Evolutionary conservation across 2,888 invertebrate genomes (phyloP), one percentile per base, ranked within the genome.

Genomic region (Pseudococcus longispinus): DNA sequence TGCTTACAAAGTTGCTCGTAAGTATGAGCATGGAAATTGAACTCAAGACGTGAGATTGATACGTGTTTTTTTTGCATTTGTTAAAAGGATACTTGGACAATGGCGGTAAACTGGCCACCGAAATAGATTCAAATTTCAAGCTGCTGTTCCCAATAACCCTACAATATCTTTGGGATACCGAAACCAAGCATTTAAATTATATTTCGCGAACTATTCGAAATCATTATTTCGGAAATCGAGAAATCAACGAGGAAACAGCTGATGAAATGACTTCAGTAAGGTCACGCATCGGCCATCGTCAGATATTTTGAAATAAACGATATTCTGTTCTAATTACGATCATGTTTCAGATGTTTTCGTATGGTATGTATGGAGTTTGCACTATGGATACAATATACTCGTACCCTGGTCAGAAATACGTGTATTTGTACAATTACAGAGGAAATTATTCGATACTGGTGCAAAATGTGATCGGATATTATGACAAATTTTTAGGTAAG

Each of bases 91-190:
- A 42, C 44, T 82, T 82, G 13, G 44, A 18, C 3, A n/a, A 82
- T n/a, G 44, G 44, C 13, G 82, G 44, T 20, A 20, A 20, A 42
- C 9, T n/a, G 20, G 82, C 82, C 1, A 9, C 26, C 9, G 44
- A 42, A n/a, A 29, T 82, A 8, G 44, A 82, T 42, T 5, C 42
- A 11, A 6, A 82, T 20, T 82, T 44, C 23, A 82, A 44, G 20
- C 13, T 70, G 15, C 20, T 85, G 4, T 42, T 85, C 8, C 85
- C 85, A 1, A 13, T 85, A 4, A 70, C 42, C 2, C 13, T 65
- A 42, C 65, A 29, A 15, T 70, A 85, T 85, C 37, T 85, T 9
- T 85, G 85, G 85, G 15, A 51, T 20, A 42, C 85, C 23, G 70
- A 85, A 44, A 9, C 18, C 23, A 70, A 42, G 2, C 42, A 85